Base-by-base conservation (phyloP, 2,888 invertebrate genomes). In the Ormyrus labotus region DNA sequence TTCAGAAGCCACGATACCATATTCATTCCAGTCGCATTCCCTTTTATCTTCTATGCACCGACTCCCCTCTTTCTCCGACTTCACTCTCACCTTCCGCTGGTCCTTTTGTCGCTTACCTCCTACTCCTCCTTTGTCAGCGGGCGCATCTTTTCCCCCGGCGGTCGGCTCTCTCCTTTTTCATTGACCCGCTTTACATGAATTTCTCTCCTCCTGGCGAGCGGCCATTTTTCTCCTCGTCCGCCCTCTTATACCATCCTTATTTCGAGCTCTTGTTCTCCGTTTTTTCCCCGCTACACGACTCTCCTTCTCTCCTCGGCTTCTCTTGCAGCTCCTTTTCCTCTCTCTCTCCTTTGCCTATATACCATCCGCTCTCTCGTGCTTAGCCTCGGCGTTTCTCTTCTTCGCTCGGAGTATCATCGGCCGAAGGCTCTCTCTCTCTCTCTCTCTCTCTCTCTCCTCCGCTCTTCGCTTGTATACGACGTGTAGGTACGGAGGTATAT, bases 131-230 rank as follows among this genome's bases (percentile, higher is more conserved):
- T 80, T 81, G 67, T 72, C 73, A 67, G 74, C 47, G 8, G 10
- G 58, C 34, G 47, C 53, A 63, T 50, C 69, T 47, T 10, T 51
- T 10, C 2, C 19, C 19, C 19, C 19, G 19, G 19, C 19, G 19
- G 19, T 19, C 6, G 45, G 55, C 13, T 70, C 47, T 72, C 71
- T 72, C 53, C n/a, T 64, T 76, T 75, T 73, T 65, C 72, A 68
- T 68, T 70, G 67, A 68, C 78, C 78, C 72, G 63, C 76, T 81
- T 63, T 68, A 70, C 57, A 61, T 67, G 78, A 72, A 78, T 77
- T 78, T 81, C 75, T 81, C 75, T 60, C 48, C 77, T 63, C 50
- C 67, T 68, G 53, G 57, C 55, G 51, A 55, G n/a, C 69, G 7
- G 9, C 13, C 70, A 65, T 74, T 72, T 57, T 67, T 67, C 51